Base-by-base conservation (phyloP, 2,797 vertebrate species). In the Clarias pachynema region DNA sequence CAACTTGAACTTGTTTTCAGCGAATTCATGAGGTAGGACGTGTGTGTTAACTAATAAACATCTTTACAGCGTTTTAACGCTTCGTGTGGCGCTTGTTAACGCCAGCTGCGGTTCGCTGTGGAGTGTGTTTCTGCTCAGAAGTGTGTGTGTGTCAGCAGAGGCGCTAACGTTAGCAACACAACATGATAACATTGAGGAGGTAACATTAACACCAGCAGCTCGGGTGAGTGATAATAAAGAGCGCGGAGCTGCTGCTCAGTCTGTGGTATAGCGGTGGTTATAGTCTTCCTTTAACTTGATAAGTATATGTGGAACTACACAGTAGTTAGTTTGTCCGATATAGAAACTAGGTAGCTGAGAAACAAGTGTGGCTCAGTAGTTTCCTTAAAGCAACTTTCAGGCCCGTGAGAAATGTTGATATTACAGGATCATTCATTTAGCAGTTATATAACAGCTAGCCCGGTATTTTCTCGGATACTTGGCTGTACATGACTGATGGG, bases 111-210 rank as follows among this genome's bases (percentile, higher is more conserved):
- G 12, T 79, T 37, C 31, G 57, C 29, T 40, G 22, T 3, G n/a
- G 63, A 79, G 59, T 59, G 26, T 31, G 49, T 20, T 31, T 77
- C 10, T 4, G 26, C 53, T 14, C 31, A 63, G 56, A 59, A 60
- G 37, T 84, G 37, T 37, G 44, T 44, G 44, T 44, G 29, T 73
- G 84, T 63, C 31, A 70, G 31, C 57, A 16, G 78, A 60, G 40
- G 7, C 56, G 93, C 91, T 93, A 94, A 89, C 73, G 86, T 65
- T 59, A 68, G 63, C 63, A 6, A 34, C 70, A 24, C 20, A 22
- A 22, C 40, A 6, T 3, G 40, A 37, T 75, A 2, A 18, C 6
- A 34, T 34, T 10, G 7, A 44, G 40, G 40, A 44, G 40, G 34
- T 75, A 4, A 16, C 7, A 34, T 37, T 10, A 20, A 59, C 24